Evolutionary conservation across 2,113 vertebrate species (phyloP), one percentile per base, ranked within the genome.

Genomic region (Amazona guildingii): DNA sequence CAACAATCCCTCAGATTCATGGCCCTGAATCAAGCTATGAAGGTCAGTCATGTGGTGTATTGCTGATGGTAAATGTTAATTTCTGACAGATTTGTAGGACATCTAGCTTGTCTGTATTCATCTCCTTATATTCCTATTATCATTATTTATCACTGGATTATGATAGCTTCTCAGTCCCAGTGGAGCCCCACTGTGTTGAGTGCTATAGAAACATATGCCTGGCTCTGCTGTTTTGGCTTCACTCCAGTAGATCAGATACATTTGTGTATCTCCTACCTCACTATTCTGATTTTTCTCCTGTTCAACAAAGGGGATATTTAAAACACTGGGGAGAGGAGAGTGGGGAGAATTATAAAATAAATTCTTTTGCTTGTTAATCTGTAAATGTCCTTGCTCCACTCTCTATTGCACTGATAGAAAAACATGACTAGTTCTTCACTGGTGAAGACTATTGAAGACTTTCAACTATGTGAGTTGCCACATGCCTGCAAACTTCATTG

Each of bases 91-190:
- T 79, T 64, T 90, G 44, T 90, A 82, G 95, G 62, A 79, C 25
- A 33, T 64, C 20, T 10, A 84, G 13, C 75, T 92, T 92, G 61
- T 68, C 73, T 93, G 29, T 72, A 82, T 95, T 92, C 6, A 52
- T 88, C 54, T 91, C 61, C 69, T 49, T 41, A 90, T 94, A 62
- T 72, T 95, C 43, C 62, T 49, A 52, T 90, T 92, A 88, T 35
- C 28, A 28, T 94, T 92, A 86, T 86, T 95, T 96, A 94, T 90
- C 73, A 52, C 39, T 78, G 76, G 39, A 82, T 88, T 66, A 27
- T 4, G 11, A 91, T 57, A 84, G 62, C 48, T 78, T 88, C 77
- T 92, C 80, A 62, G n/a, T 93, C 85, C 83, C 83, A 17, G 27
- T 29, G 63, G 75, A 94, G 54, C 10, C 72, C 35, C 55, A 37